Base-by-base conservation (phyloP, 2,888 invertebrate genomes). In the Sericinus montela region DNA sequence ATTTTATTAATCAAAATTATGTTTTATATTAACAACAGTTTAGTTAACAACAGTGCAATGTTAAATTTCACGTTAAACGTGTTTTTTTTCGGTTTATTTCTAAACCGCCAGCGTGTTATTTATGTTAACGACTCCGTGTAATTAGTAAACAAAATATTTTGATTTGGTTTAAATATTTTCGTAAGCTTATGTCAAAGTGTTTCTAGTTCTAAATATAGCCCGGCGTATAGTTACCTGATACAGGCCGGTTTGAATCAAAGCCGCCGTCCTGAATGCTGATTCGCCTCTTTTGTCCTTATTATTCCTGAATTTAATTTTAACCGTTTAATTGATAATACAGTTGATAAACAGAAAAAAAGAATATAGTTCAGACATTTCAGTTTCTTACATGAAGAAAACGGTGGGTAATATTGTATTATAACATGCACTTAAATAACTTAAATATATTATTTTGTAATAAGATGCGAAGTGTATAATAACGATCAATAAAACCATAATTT, bases 261-360 rank as follows among this genome's bases (percentile, higher is more conserved):
- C 64, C 63, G 65, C 55, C 53, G 56, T 62, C 73, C 69, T 73
- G 75, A 63, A 79, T 80, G 82, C 80, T 56, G 75, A 79, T 81
- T 78, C 75, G 69, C 69, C 69, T 65, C 60, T 43, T 43, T 75
- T 69, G 69, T 69, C 60, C 63, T 56, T n/a, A n/a, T 59, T 62
- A 38, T 51, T 63, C 64, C 72, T 69, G 72, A 69, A 73, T 77
- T 79, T 72, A 66, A 81, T 79, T 75, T 67, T 72, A 79, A 74
- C 74, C 73, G 72, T 69, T 8, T 23, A 11, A 1, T n/a, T 13
- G 19, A 19, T 19, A 19, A 3, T 5, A 3, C 19, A n/a, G n/a
- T n/a, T 19, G 2, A 19, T 2, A 19, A 19, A 19, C 5, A 19
- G 19, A 19, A 19, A 19, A 19, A 3, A 19, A n/a, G n/a, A 5